phyloP scores from a whole-genome alignment of 2,888 invertebrate species.

The Acronicta leporina region DNA sequence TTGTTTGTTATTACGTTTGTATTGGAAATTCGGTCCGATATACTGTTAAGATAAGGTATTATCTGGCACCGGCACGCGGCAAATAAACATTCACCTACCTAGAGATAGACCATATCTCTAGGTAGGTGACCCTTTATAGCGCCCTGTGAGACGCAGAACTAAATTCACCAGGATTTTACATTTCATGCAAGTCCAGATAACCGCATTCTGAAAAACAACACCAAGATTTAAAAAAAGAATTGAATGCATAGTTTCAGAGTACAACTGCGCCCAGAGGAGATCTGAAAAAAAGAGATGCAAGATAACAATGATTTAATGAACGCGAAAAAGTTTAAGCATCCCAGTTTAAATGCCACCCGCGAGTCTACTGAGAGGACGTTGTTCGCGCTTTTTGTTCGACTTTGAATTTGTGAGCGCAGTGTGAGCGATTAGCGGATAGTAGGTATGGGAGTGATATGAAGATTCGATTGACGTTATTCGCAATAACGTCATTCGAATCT shows the following conservation, averaged over 20 bases:
- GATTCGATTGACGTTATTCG: no score
- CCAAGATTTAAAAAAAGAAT: conserved; percentile 45
- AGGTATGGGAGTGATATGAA: no score
- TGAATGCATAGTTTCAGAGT: conserved; percentile 58
- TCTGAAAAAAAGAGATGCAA: conserved; percentile 65
- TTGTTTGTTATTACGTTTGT: no score
- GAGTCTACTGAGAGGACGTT: conserved; percentile 63
- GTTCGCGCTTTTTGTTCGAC: conserved; percentile 53
- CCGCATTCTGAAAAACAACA: conserved; percentile 9
- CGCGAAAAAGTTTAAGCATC: conserved; percentile 69
- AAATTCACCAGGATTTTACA: neutral
- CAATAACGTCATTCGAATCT: no score
- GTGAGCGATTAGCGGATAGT: conserved; percentile 28
- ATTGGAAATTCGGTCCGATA: no score
- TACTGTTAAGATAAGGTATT: no score
- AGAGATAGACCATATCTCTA: no score
- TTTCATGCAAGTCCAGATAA: neutral
- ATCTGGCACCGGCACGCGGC: no score
- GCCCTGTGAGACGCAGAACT: no score
- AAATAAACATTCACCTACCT: no score
- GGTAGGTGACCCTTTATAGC: no score
- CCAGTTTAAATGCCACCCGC: conserved; percentile 67
- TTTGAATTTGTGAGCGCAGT: conserved; percentile 29
- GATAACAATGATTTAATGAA: conserved; percentile 81
- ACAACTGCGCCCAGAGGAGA: conserved; percentile 56